phyloP scores from a whole-genome alignment of 2,797 vertebrate species.

The Schizopygopsis malacanthus region DNA sequence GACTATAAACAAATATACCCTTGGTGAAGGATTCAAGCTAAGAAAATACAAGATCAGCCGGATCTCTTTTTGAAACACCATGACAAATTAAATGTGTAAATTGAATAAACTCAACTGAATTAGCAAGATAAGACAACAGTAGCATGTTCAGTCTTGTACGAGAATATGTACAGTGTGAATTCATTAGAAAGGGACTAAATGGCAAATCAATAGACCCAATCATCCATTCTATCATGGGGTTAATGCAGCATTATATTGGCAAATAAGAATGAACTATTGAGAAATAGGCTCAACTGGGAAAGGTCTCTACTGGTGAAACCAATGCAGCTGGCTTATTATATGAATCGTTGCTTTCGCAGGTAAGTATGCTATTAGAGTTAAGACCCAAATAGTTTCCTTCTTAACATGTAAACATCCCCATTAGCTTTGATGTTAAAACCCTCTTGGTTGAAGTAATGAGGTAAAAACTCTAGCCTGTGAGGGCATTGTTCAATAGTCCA shows the following conservation, averaged over 20 bases:
- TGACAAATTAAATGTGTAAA: neutral
- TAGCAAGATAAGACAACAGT: neutral
- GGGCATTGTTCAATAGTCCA: neutral
- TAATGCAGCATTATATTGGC: slow-evolving; percentile 44
- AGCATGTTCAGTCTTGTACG: neutral
- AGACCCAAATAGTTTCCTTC: neutral
- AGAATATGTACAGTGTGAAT: neutral
- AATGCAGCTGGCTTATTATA: neutral
- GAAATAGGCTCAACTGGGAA: neutral
- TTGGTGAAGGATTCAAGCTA: neutral
- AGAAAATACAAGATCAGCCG: neutral
- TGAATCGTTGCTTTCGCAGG: slow-evolving; percentile 1
- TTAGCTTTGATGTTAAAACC: slow-evolving; percentile 23
- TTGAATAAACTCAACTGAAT: neutral
- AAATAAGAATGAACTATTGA: slow-evolving; percentile 34
- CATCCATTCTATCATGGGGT: slow-evolving; percentile 24
- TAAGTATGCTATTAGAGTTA: slow-evolving; percentile 29
- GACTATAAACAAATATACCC: slow-evolving; percentile 8
- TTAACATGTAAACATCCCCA: slow-evolving; percentile 6
- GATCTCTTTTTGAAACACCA: neutral
- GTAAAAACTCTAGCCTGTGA: neutral
- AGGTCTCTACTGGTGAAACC: neutral
- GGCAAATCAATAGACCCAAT: slow-evolving; percentile 55
- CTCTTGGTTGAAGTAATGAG: slow-evolving; percentile 15
- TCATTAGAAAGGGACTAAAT: slow-evolving; percentile 28